Base-by-base conservation (phyloP, 2,113 vertebrate genomes). In the Seriola aureovittata region DNA sequence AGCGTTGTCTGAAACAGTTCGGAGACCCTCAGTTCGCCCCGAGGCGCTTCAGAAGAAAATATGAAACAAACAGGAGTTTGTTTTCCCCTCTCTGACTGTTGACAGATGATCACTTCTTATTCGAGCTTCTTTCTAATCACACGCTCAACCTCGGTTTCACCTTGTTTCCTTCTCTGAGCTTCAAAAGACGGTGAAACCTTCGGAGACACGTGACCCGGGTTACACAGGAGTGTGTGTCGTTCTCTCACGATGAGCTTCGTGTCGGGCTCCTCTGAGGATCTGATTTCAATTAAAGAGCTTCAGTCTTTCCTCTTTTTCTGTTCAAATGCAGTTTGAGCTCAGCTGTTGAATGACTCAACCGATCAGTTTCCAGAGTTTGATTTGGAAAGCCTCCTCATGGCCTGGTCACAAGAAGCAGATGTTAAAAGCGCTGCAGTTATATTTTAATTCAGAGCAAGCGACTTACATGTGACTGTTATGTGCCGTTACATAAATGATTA, bases 121-220 rank as follows among this genome's bases (percentile, higher is more conserved):
- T 69, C 29, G 29, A 29, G 29, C 29, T 29, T 46, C 11, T 36
- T 29, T 76, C 38, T 48, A 36, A 70, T 70, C 58, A 19, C 46
- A 52, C 46, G 2, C 23, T 75, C 57, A 75, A 81, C 79, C 68
- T 44, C 12, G 3, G 1, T 11, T 11, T 73, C 52, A 69, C 55
- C 72, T 69, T 4, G 21, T 42, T 62, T 46, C 38, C 66, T 75
- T 6, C 9, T 4, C 34, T 21, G 36, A 75, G 65, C 65, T 57
- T 75, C 58, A 75, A 34, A 68, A 4, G 7, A 36, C 42, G 2
- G 8, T 11, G 8, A 11, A 38, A 0, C 19, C 66, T 5, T n/a
- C 57, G n/a, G 19, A 68, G 71, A 66, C 38, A 3, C 13, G 72
- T 58, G 80, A 72, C 60, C 68, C 13, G 1, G 59, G 64, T 67